These are phyloP conservation scores for Idaea aversata DNA, from an alignment of 2,888 invertebrate genomes.

Conservation along the genomic window DNA sequence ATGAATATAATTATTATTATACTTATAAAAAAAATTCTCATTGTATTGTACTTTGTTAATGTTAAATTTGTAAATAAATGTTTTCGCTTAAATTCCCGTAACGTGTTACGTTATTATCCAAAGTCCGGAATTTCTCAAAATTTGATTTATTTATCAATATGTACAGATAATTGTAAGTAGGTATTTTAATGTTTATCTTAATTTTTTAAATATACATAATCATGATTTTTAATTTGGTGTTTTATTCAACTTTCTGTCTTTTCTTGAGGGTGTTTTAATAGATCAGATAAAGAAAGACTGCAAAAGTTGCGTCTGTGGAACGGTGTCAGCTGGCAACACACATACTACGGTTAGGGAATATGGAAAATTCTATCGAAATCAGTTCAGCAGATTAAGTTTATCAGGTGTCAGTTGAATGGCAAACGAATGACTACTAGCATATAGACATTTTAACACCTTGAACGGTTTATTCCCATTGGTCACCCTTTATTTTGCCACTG, in stretches of 20 bases:
- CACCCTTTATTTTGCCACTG: too few relatives aligned
- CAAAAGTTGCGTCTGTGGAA: too few relatives aligned
- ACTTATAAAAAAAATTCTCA: conserved; percentile 39
- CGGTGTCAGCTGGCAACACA: too few relatives aligned
- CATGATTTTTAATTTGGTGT: conserved; percentile 62
- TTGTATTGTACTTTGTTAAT: conserved; percentile 40
- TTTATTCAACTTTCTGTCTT: conserved; percentile 35
- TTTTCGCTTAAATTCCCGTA: conserved; percentile 53
- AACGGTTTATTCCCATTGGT: too few relatives aligned
- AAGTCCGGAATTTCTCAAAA: conserved; percentile 67
- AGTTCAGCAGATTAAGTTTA: too few relatives aligned
- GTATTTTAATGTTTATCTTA: conserved; percentile 71
- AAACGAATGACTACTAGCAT: too few relatives aligned
- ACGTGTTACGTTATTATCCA: conserved; percentile 50
- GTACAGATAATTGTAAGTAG: conserved; percentile 78
- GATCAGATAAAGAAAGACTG: too few relatives aligned
- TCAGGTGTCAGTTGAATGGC: too few relatives aligned
- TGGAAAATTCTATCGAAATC: too few relatives aligned
- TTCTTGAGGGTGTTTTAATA: too few relatives aligned
- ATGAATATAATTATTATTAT: conserved; percentile 35
- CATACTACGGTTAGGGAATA: too few relatives aligned
- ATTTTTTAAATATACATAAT: conserved; percentile 78
- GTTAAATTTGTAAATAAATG: conserved; percentile 59
- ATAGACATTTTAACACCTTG: too few relatives aligned
- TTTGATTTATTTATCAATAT: conserved; percentile 69